phyloP scores from a whole-genome alignment of 2,888 invertebrate species.

The Agrochola circellaris region DNA sequence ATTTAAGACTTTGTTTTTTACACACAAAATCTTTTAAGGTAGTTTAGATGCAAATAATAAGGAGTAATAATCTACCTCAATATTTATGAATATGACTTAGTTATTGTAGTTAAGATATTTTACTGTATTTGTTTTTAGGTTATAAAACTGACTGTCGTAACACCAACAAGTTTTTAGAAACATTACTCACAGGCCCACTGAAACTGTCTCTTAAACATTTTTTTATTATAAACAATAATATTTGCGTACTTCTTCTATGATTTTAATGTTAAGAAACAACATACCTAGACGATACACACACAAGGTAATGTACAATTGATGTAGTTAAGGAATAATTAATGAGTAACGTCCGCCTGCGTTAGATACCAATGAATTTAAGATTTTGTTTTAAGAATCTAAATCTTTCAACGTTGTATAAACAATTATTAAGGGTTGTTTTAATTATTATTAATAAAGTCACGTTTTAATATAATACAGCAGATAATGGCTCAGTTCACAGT shows the following conservation, averaged over 20 bases:
- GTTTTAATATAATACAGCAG: slow-evolving; percentile 1
- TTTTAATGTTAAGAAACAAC: slow-evolving; percentile 22
- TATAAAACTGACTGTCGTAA: slow-evolving; percentile 48
- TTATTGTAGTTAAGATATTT: slow-evolving; percentile 60
- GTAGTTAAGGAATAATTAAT: slow-evolving; percentile 54
- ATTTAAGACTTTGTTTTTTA: slow-evolving; percentile 51
- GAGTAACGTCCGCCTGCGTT: slow-evolving; percentile 59
- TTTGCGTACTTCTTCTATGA: background rate
- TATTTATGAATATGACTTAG: slow-evolving; percentile 63
- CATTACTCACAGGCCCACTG: slow-evolving; percentile 55
- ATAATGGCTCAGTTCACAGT: slow-evolving; percentile 50
- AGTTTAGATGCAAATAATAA: slow-evolving; percentile 49
- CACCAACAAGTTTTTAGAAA: slow-evolving; percentile 34
- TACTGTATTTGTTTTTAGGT: slow-evolving; percentile 60
- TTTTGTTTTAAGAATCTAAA: slow-evolving; percentile 52
- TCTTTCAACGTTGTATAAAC: slow-evolving; percentile 29
- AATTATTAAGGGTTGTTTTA: slow-evolving; percentile 26
- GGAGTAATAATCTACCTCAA: slow-evolving; percentile 65
- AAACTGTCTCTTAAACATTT: slow-evolving; percentile 37
- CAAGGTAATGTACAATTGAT: slow-evolving; percentile 36
- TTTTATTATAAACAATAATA: slow-evolving; percentile 6
- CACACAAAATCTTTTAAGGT: slow-evolving; percentile 45
- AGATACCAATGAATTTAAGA: slow-evolving; percentile 65
- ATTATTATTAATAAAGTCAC: slow-evolving; percentile 13
- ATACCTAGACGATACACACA: slow-evolving; percentile 14